Base-by-base conservation (phyloP, 2,888 invertebrate genomes). In the Mythimna albipuncta region DNA sequence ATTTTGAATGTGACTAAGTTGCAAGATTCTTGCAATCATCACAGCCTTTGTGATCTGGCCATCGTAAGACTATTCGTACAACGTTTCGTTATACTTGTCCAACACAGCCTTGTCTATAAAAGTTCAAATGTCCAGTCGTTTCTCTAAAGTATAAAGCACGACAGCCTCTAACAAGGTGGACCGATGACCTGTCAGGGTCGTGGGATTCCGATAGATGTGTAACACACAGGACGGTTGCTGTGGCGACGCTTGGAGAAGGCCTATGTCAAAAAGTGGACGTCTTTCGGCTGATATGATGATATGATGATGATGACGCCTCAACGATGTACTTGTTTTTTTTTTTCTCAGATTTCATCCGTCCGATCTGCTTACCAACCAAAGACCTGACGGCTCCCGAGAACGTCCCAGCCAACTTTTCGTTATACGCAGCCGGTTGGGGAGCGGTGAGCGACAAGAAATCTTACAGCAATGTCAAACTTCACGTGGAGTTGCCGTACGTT, bases 381-480 rank as follows among this genome's bases (percentile, higher is more conserved):
- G 85, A 85, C 35, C 19, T 75, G 59, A 85, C 85, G 5, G 35
- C n/a, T 16, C 62, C 83, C 0, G 58, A 52, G 16, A 79, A 71
- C 26, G 9, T 41, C 9, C 75, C 77, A 0, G n/a, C 2, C 6
- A 80, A 81, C 61, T 74, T 84, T 19, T 65, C 68, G 6, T 11
- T 83, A 13, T 83, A 57, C 26, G 78, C 79, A 9, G 84, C 89
- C 86, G 58, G 95, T 91, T 85, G 71, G 74, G 86, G 84, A 0
- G 82, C 81, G 9, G 81, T 77, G 19, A 85, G 75, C 61, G 94
- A 84, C 76, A 87, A 26, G 87, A 93, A 75, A 5, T 73, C 80
- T 0, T 86, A 61, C 26, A 94, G 92, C 77, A 74, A 87, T 11
- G 54, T 91, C 6, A 94, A 93, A 74, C 83, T 89, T 13, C 90